Evolutionary conservation across 2,888 invertebrate genomes (phyloP), one percentile per base, ranked within the genome.

Genomic region (Rhagophthalmus giganteus): DNA sequence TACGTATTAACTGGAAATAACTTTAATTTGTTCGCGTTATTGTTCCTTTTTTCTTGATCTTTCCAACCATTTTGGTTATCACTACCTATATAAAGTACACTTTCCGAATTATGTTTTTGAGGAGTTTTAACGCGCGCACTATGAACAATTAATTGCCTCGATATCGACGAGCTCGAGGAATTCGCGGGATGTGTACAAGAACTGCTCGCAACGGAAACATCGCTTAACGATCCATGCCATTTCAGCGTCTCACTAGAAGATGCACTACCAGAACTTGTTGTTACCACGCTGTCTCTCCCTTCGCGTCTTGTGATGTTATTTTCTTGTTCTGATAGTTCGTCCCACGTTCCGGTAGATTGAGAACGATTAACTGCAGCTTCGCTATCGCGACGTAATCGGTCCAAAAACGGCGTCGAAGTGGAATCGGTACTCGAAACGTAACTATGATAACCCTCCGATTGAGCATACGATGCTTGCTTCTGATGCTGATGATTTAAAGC

Each of bases 361-460:
- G 74, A 71, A 58, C 58, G 55, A 38, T 72, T 71, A 1, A 75
- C 74, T 5, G 76, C 78, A 3, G 80, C 79, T 59, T 84, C 83
- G 67, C 81, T 82, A 65, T 83, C 83, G 63, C 83, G 75, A 46
- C 84, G 73, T 42, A 84, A 79, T 77, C 87, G 81, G 72, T 89
- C 88, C 60, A 88, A 74, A 72, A 89, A 87, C 24, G 88, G 88
- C 2, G 88, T 88, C 31, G 83, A 83, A 39, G 85, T 86, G 5
- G 86, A 86, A 71, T 88, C 87, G 26, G 86, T 85, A 66, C 87
- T 86, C 50, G 87, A 86, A 14, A 88, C 87, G 72, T 88, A 88
- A 70, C 87, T 87, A 71, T 88, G 88, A 72, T 88, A 88, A 39
- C 87, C 87, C 74, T 88, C 88, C 40, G 87, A 87, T 66, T 88